These are phyloP conservation scores for Ciconia boyciana DNA, from an alignment of 2,113 vertebrate genomes.

Conservation along the genomic window DNA sequence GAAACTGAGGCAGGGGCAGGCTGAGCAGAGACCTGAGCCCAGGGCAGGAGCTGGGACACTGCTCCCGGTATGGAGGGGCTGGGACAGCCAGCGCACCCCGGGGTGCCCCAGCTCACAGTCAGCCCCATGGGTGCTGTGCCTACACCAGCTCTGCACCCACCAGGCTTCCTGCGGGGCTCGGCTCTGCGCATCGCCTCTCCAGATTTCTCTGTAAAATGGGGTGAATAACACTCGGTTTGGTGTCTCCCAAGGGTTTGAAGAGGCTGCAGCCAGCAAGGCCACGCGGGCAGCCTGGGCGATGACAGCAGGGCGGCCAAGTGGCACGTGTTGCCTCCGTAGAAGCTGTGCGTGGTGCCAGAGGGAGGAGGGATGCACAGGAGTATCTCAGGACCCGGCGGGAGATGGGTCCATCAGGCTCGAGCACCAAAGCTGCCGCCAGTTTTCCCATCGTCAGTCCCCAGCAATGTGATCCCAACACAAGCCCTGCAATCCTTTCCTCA, in stretches of 20 bases:
- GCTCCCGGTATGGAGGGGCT: background rate
- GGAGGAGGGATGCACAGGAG: background rate
- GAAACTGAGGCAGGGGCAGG: background rate
- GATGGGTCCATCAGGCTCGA: background rate
- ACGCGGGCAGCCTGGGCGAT: rapidly evolving
- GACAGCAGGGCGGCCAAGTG: rapidly evolving
- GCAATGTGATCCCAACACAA: rapidly evolving
- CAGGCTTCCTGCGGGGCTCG: background rate
- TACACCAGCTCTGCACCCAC: background rate
- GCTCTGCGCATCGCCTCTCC: background rate
- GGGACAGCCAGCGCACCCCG: background rate
- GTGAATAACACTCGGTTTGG: background rate
- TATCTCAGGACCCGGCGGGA: background rate
- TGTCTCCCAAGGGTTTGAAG: background rate
- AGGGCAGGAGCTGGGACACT: background rate
- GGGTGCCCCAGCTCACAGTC: background rate
- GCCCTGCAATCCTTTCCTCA: background rate
- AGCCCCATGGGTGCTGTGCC: background rate
- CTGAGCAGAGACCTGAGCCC: background rate
- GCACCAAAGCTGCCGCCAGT: background rate
- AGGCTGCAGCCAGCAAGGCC: rapidly evolving
- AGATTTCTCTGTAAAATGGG: background rate
- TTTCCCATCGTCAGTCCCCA: background rate
- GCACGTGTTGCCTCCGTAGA: background rate
- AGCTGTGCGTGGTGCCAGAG: background rate